Percentiles rank a stretch among this genome's conserved stretches.
Evolutionary conservation across 1,140 invertebrate genomes (phyloP).

Genomic region (Eciton burchellii): DNA sequence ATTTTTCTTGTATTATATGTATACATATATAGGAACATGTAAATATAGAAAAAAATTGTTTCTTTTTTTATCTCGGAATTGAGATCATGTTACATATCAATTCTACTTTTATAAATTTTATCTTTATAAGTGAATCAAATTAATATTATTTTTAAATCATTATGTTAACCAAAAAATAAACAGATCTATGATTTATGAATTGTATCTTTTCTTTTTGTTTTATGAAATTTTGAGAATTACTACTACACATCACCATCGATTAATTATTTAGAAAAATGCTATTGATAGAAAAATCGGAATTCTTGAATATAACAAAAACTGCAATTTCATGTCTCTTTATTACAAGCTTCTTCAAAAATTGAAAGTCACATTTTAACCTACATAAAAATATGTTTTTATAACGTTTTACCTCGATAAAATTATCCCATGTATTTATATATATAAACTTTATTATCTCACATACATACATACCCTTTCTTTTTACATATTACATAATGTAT

Average conservation of each 20-base stretch:
- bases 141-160: neutral
- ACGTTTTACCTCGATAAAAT: constrained; percentile 10
- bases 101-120: neutral
- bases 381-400: neutral
- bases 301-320: neutral
- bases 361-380: constrained; percentile 35
- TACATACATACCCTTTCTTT: constrained; percentile 6
- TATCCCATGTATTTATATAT: neutral
- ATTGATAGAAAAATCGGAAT: neutral
- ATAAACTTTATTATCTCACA: neutral
- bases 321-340: constrained; percentile 35
- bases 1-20: constrained; percentile 53
- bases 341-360: constrained; percentile 29
- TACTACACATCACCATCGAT: neutral
- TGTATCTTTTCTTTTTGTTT: neutral
- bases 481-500: neutral
- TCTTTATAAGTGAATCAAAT: neutral
- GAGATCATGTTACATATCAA: neutral
- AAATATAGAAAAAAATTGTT: constrained; percentile 67
- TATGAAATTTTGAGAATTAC: neutral
- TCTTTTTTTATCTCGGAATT: constrained; percentile 30
- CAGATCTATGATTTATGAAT: neutral
- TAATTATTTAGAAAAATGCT: neutral
- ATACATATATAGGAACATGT: constrained; percentile 60
- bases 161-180: neutral